Base-by-base conservation (phyloP, 2,797 vertebrate genomes). In the Argyrosomus regius region DNA sequence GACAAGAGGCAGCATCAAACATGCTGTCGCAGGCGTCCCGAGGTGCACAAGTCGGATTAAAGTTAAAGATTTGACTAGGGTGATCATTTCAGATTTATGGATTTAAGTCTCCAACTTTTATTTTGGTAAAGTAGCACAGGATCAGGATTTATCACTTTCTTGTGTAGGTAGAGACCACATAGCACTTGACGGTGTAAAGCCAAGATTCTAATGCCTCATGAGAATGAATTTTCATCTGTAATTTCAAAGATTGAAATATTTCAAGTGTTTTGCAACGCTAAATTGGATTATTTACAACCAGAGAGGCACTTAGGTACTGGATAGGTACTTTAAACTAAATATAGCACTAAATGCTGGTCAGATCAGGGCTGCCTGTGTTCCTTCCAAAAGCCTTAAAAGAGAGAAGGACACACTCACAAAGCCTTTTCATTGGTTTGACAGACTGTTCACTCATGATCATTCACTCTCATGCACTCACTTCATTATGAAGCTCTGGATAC, bases 361-460 rank as follows among this genome's bases (percentile, higher is more conserved):
- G 70, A 71, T 72, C 58, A 66, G 65, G 39, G 75, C 85, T 79
- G 65, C 68, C 17, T 57, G 61, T 73, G 58, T 72, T 77, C 69
- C 64, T 81, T 78, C 35, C 71, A 77, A 72, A 82, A 80, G 91
- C 91, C 91, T 94, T 90, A 89, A 80, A 80, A 73, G 59, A 90
- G 48, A 82, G 59, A 43, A 60, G 56, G 72, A 84, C 63, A 65
- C 79, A 28, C 76, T 61, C 45, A 69, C 43, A 59, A 56, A 85
- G 87, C 84, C 79, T 88, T 91, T 80, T 70, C 7, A 75, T 45
- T 70, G 56, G 39, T 71, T 77, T 39, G 28, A 63, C 69, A 70
- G 45, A 86, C 88, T 86, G 82, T 87, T 86, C 68, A 28, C 60
- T 63, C 73, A 12, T 1, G 3, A 45, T 61, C 64, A 28, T 28